phyloP scores from a whole-genome alignment of 92 coral and sea anemone species.

The Scolanthus callimorphus region DNA sequence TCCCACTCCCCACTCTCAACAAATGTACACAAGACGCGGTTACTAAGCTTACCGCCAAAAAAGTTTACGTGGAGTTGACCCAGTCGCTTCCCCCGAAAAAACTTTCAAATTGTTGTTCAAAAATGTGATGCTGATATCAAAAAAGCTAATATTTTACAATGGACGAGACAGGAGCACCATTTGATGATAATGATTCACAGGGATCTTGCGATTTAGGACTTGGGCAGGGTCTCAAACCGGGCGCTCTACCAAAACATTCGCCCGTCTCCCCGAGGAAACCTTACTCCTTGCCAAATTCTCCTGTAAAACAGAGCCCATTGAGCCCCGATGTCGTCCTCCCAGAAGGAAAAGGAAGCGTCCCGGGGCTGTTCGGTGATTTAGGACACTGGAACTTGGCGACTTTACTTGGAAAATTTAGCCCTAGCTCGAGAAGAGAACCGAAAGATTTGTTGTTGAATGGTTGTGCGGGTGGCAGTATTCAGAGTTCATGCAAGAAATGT shows the following conservation, averaged over 20 bases:
- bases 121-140: no score
- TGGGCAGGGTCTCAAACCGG: conserved; percentile 80
- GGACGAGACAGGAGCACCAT: no score
- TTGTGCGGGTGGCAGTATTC: conserved; percentile 17
- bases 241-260: conserved; percentile 63
- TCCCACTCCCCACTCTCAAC: no score
- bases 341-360: conserved; percentile 9
- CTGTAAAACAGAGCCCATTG: no score
- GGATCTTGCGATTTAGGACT: conserved; percentile 78
- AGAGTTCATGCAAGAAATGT: conserved; percentile 25
- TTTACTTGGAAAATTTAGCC: conserved; percentile 18
- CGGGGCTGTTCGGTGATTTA: conserved; percentile 11
- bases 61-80: no score
- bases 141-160: no score
- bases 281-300: conserved; percentile 22
- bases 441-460: neutral
- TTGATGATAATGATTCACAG: no score
- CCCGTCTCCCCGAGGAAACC: conserved; percentile 9
- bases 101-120: no score
- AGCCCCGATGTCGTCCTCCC: conserved; percentile 1
- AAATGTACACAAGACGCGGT: no score
- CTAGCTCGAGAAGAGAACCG: neutral
- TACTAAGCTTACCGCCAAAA: no score
- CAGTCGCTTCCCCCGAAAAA: no score
- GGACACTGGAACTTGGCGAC: conserved; percentile 24